Base-by-base conservation (phyloP, 2,113 vertebrate species). In the Anas platyrhynchos region DNA sequence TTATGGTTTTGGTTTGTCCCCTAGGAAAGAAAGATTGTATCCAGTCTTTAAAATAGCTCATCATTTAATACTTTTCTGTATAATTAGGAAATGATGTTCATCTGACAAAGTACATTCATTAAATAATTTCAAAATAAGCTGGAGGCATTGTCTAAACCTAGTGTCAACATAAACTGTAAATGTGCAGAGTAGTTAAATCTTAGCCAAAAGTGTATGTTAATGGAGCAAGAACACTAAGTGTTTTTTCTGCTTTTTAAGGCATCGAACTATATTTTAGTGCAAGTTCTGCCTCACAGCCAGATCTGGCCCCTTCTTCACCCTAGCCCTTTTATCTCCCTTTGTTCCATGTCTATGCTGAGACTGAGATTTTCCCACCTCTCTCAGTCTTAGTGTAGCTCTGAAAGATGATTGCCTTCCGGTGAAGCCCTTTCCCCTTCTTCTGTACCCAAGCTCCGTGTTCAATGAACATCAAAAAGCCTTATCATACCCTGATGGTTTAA, bases 401-500 rank as follows among this genome's bases (percentile, higher is more conserved):
- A 98, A 98, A 98, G 98, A 98, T 98, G 98, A 99, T 99, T 99
- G 98, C 98, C 98, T 99, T 98, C 98, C 98, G 98, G 98, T 98
- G 98, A 98, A 98, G 98, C 98, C 98, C 98, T 98, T 98, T 98
- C 98, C 97, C 98, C 98, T 98, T 98, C 98, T 98, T 98, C 98
- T 98, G 98, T 98, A 99, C 98, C 98, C 98, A 97, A 96, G 98
- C 98, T 99, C 98, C 98, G 96, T 99, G 98, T 99, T 99, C 98
- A 98, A 98, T 99, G 98, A 98, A 99, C 99, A 99, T 99, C 99
- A 99, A 99, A 99, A 98, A 98, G 98, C 98, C 98, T 98, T 98
- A 99, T 98, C 99, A 98, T 98, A 99, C 99, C 99, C 99, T 98
- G 97, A 99, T 99, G 99, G 98, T 99, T 99, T 99, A 99, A 99